Evolutionary conservation across 2,113 vertebrate species (phyloP).

Genomic region (Vulpes vulpes): DNA sequence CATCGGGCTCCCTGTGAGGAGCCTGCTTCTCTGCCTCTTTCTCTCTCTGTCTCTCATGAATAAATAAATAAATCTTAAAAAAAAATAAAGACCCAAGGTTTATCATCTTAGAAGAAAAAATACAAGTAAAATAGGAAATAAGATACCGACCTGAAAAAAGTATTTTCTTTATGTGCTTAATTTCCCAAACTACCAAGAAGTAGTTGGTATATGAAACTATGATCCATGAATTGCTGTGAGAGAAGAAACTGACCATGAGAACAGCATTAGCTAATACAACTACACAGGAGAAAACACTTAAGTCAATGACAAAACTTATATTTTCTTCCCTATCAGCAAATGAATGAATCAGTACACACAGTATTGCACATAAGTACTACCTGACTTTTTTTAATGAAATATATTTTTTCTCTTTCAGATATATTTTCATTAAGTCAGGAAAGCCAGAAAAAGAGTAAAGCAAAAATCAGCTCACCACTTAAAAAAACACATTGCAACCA

Average conservation of each 20-base stretch:
- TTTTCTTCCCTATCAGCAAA: not conserved
- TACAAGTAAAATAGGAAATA: not conserved
- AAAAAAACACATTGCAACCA: not conserved
- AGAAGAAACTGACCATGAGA: not conserved
- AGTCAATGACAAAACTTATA: not conserved
- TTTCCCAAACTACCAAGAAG: not conserved
- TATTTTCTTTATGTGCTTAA: not conserved
- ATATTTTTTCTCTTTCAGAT: not conserved
- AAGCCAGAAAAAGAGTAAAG: not conserved
- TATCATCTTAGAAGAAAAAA: not conserved
- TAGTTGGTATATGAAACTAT: not conserved
- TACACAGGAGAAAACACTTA: not conserved
- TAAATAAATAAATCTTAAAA: no score
- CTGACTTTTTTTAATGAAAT: not conserved
- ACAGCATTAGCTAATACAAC: not conserved
- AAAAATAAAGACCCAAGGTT: not conserved
- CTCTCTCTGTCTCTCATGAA: no score
- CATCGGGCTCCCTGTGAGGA: no score
- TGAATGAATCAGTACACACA: not conserved
- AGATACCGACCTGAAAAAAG: not conserved
- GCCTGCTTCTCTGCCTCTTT: no score
- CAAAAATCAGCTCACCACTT: not conserved
- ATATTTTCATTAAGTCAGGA: not conserved
- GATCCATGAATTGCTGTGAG: not conserved
- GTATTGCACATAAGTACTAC: not conserved